Conservation (phyloP, 1,140 invertebrate genomes). For the Tetramorium simillimum region DNA sequence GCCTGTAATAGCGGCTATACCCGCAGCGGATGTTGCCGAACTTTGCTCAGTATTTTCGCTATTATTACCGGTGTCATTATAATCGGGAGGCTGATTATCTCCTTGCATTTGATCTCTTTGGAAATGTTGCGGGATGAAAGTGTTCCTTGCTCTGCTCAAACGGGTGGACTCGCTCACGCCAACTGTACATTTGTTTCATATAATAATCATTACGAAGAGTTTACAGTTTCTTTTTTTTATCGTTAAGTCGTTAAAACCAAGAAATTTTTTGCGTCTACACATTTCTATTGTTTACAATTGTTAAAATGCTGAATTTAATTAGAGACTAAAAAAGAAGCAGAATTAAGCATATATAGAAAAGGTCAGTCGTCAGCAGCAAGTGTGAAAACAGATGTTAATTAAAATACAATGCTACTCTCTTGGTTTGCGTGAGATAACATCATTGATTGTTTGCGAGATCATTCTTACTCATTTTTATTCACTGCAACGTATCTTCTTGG, state of each 20-base stretch:
- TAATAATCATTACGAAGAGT: background rate
- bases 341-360: background rate
- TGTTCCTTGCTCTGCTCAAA: conserved; percentile 78
- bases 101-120: conserved; percentile 76
- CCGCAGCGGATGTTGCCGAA: conserved; percentile 82
- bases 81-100: conserved; percentile 71
- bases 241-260: background rate
- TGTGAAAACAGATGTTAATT: conserved; percentile 10
- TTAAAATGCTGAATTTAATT: background rate
- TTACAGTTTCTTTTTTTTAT: background rate
- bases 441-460: background rate
- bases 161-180: conserved; percentile 77
- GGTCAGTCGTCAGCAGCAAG: background rate
- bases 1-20: conserved; percentile 90
- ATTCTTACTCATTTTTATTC: background rate
- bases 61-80: conserved; percentile 65
- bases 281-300: background rate
- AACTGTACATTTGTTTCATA: conserved; percentile 49
- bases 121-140: conserved; percentile 76
- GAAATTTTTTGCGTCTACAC: background rate
- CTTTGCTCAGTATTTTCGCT: conserved; percentile 59
- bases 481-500: background rate
- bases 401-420: conserved; percentile 33
- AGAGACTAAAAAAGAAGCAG: background rate
- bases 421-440: background rate